phyloP scores from a whole-genome alignment of 2,888 invertebrate genomes.

The Caenorhabditis doughertyi region DNA sequence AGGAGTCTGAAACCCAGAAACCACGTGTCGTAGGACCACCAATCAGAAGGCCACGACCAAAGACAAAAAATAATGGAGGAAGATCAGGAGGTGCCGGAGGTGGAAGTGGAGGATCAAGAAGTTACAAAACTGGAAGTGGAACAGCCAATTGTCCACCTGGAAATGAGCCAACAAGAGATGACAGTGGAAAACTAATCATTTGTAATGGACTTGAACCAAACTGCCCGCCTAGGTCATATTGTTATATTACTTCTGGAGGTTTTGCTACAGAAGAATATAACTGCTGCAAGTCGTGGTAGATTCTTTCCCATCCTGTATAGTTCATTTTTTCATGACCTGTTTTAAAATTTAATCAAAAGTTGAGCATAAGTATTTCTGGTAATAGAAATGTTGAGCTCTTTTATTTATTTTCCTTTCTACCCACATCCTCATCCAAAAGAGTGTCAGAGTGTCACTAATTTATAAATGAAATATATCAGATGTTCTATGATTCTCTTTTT shows the following conservation, averaged over 20 bases:
- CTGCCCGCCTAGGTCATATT: constrained; percentile 82
- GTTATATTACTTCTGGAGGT: constrained; percentile 81
- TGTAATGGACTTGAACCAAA: constrained; percentile 82
- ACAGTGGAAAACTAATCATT: constrained; percentile 72
- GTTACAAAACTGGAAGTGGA: constrained; percentile 73
- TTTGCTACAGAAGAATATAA: constrained; percentile 81
- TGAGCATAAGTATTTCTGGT: constrained; percentile 49
- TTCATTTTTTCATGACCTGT: constrained; percentile 50
- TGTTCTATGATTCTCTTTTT: constrained; percentile 42
- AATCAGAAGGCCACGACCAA: constrained; percentile 76
- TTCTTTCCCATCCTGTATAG: constrained; percentile 7
- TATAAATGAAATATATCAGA: constrained; percentile 50
- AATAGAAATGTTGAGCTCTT: constrained; percentile 52
- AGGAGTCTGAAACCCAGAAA: constrained; percentile 62
- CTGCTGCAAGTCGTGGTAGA: constrained; percentile 80
- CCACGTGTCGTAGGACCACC: constrained; percentile 80
- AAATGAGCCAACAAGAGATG: constrained; percentile 77
- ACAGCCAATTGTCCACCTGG: constrained; percentile 81
- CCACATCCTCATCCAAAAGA: constrained; percentile 51
- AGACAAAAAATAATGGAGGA: constrained; percentile 62
- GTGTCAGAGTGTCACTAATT: constrained; percentile 67
- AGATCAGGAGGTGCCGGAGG: constrained; percentile 44
- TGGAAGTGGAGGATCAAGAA: constrained; percentile 62
- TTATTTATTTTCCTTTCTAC: constrained; percentile 23
- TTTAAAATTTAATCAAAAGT: constrained; percentile 17